Conservation (phyloP, 2,888 invertebrate genomes). For the Chymomyza fuscimana region DNA sequence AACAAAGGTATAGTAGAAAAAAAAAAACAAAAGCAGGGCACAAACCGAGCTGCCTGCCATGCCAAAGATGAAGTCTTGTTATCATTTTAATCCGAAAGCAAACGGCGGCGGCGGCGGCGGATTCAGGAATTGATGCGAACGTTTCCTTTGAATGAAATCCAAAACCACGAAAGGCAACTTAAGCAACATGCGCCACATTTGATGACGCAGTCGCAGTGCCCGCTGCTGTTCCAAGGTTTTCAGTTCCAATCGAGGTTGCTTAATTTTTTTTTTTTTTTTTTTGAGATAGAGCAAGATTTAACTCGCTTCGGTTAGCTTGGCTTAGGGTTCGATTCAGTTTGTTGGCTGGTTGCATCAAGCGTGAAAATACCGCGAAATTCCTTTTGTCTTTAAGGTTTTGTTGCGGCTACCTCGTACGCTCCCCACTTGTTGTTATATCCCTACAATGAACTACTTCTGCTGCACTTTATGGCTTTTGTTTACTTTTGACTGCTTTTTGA, state of each 20-base stretch:
- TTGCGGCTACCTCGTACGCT: conserved; percentile 2
- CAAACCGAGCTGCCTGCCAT: conserved; percentile 14
- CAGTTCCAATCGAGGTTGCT: neutral
- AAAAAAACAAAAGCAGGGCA: conserved; percentile 32
- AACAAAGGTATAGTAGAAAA: neutral
- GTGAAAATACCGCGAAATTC: conserved; percentile 79
- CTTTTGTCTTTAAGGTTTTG: conserved; percentile 35
- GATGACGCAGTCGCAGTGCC: conserved; percentile 34
- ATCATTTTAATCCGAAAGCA: conserved; percentile 69
- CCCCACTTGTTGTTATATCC: neutral
- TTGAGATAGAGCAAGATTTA: neutral
- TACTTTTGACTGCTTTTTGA: conserved; percentile 5
- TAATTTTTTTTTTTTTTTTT: neutral
- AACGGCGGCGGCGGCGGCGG: conserved; percentile 13
- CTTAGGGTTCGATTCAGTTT: conserved; percentile 9
- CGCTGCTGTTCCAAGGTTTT: conserved; percentile 11
- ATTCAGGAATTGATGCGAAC: conserved; percentile 31
- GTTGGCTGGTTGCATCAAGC: conserved; percentile 59
- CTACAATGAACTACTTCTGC: neutral
- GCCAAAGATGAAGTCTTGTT: conserved; percentile 54
- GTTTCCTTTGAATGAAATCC: conserved; percentile 76
- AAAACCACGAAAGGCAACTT: conserved; percentile 61
- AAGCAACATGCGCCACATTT: neutral
- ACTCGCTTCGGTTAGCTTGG: conserved; percentile 6
- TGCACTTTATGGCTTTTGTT: conserved; percentile 17